Evolutionary conservation across 2,113 vertebrate genomes (phyloP).

Genomic region (Cepphus grylle): DNA sequence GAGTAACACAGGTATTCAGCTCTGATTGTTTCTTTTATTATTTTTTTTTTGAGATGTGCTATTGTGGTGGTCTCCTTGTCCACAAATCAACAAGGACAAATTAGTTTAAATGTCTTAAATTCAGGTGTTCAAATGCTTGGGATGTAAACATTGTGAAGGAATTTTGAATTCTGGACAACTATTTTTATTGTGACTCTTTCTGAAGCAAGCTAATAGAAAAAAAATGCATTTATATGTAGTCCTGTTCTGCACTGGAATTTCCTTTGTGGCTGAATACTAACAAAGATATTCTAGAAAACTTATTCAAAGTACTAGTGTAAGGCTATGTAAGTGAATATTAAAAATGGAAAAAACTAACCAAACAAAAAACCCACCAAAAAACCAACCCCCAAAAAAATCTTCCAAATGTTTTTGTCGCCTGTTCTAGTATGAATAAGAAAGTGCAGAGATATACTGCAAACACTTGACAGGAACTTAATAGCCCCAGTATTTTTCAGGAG

Average conservation of each 20-base stretch:
- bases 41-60: neutral
- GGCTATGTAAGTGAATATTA: neutral
- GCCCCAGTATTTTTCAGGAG: neutral
- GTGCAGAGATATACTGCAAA: neutral
- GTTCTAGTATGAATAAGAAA: neutral
- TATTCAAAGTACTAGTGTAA: neutral
- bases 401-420: neutral
- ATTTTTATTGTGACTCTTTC: neutral
- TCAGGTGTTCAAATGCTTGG: neutral
- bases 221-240: neutral
- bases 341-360: neutral
- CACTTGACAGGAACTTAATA: neutral
- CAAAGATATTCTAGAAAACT: neutral
- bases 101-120: neutral
- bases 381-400: fast-evolving
- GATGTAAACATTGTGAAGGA: neutral
- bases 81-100: neutral
- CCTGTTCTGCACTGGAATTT: neutral
- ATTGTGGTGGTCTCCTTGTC: neutral
- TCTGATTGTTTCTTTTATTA: neutral
- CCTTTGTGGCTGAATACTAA: neutral
- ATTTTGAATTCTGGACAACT: neutral
- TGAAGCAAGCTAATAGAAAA: too few relatives aligned
- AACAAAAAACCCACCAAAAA: neutral
- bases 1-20: neutral